Base-by-base conservation (phyloP, 2,113 vertebrate genomes). In the Alexandromys fortis region DNA sequence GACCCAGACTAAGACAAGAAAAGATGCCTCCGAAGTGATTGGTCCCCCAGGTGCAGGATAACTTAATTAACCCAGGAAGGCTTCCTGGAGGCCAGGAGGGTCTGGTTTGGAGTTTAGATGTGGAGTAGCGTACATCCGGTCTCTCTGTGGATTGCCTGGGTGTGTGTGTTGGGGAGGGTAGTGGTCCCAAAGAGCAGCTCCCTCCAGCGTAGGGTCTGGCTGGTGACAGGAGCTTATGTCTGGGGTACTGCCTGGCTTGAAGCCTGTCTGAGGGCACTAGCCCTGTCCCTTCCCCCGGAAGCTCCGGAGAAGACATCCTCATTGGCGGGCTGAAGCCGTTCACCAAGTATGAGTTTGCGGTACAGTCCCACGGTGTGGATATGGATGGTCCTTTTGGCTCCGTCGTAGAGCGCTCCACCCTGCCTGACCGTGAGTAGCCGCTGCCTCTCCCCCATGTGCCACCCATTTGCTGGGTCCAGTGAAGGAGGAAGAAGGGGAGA, bases 281-380 rank as follows among this genome's bases (percentile, higher is more conserved):
- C 45, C 70, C 26, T 3, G 0, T 90, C 24, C 73, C 94, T 42
- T 82, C 61, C 90, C 92, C 0, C 3, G 5, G 24, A 98, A 99
- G 99, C 98, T 98, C 99, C 17, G 98, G 98, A 93, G 99, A 99
- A 98, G 99, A 99, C 97, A 99, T 99, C 91, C 98, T 99, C 85
- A 99, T 99, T 2, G 99, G 98, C 3, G 99, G 99, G 1, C 95
- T 99, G 95, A 99, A 99, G 98, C 99, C 99, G 5, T 99, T 99
- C 98, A 99, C 99, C 73, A 99, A 98, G 47, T 99, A 99, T 0
- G 99, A 99, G 98, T 99, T 99, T 97, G 99, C 99, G 0, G 99
- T 99, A 26, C 99, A 99, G 99, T 99, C 99, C 68, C 99, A 99
- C 0, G 99, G 99, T 0, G 97, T 99, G 76, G 99, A 99, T 63